Base-by-base conservation (phyloP, 1,140 invertebrate species). In the Lepidostoma basale region DNA sequence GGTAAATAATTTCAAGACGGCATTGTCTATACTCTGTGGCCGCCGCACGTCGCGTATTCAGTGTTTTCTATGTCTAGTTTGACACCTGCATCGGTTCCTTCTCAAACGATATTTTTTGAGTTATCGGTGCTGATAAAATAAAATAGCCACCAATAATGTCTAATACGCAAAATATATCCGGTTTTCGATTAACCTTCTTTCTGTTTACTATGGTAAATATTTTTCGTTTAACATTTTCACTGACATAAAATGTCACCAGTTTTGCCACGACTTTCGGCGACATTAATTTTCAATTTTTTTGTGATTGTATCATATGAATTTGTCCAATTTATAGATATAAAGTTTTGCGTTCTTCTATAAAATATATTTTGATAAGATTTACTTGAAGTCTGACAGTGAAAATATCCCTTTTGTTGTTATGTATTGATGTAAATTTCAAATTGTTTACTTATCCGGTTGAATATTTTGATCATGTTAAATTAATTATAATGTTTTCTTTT, bases 401-500 rank as follows among this genome's bases (percentile, higher is more conserved):
- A n/a, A n/a, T n/a, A n/a, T n/a, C n/a, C n/a, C n/a, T n/a, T n/a
- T n/a, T n/a, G n/a, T n/a, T n/a, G n/a, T n/a, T n/a, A n/a, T n/a
- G n/a, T n/a, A n/a, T n/a, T n/a, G n/a, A n/a, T n/a, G n/a, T n/a
- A n/a, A n/a, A n/a, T n/a, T n/a, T n/a, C n/a, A 14, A 20, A 49
- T 54, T 54, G 49, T 54, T 54, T 54, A 54, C 49, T 54, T 54
- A 54, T 28, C 6, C 18, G 10, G 18, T 18, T 44, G 40, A 36
- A 30, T 30, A 54, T 30, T 54, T 54, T 28, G 14, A 14, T 20
- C 4, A 9, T 54, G 16, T 25, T 28, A 36, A 6, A n/a, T 25
- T 6, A 59, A 40, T 36, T 49, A 52, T 52, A 40, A 26, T 54
- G 69, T 77, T 77, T 80, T 80, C 75, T 77, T 74, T 88, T 88